Base-by-base conservation (phyloP, 2,888 invertebrate species). In the Metacarcinus magister region DNA sequence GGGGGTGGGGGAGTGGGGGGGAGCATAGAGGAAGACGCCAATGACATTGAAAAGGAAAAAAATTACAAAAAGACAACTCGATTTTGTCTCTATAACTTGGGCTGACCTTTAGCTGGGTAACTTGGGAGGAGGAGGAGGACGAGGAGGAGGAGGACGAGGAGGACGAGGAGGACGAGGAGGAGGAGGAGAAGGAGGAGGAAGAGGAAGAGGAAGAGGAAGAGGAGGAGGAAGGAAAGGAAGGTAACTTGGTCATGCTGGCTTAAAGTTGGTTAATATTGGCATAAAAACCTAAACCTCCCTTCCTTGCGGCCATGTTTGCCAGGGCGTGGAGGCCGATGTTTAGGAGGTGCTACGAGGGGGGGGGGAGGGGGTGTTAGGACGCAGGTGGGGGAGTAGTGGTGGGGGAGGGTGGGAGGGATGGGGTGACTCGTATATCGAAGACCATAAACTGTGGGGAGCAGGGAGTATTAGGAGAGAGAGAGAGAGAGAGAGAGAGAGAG, bases 401-500 rank as follows among this genome's bases (percentile, higher is more conserved):
- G 46, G n/a, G 91, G n/a, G 91, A 91, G 91, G 46, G 91, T 46
- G 91, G 23, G 46, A 91, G 91, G n/a, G 46, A 23, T 0, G 43
- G 90, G 43, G 43, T 39, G 54, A 43, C 16, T 54, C 16, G 16
- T 54, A 16, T 54, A 54, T 54, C 16, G 54, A 13, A 16, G 10
- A 7, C 54, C 54, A 54, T 54, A 54, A 54, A 54, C 54, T 54
- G 54, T 54, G 54, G 54, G 54, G 13, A 54, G 54, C n/a, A n/a
- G 67, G 67, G 19, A n/a, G n/a, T 23, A n/a, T 23, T 67, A n/a
- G n/a, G n/a, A 67, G 67, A 23, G 19, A 2, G 28, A 28, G 16
- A 28, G 75, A 75, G 75, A 75, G 75, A 75, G 75, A 75, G 75
- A 75, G 75, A 75, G 75, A 75, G 75, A 75, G 75, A 75, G 75